phyloP scores from a whole-genome alignment of 2,888 invertebrate species.

The Folsomia candida region DNA sequence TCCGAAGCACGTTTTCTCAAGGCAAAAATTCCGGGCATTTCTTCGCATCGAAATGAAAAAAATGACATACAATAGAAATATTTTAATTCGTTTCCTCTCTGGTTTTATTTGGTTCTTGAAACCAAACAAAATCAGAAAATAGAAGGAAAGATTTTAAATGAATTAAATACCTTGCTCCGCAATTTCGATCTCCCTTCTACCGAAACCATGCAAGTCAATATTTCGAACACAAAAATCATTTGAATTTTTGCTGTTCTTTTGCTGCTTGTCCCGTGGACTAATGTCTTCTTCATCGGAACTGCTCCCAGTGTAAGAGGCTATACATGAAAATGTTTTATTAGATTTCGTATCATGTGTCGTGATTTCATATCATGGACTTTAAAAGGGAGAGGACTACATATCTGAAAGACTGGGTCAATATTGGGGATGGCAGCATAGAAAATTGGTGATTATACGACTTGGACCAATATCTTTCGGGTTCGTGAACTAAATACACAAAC shows the following conservation, averaged over 20 bases:
- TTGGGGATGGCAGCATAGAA: too few species aligned
- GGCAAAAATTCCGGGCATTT: conserved; percentile 98
- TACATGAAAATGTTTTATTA: conserved; percentile 15
- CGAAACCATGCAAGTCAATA: conserved; percentile 88
- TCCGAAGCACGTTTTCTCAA: conserved; percentile 84
- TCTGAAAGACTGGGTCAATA: too few species aligned
- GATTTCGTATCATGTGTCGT: too few species aligned
- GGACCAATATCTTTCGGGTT: too few species aligned
- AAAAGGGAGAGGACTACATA: too few species aligned
- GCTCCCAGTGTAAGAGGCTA: conserved; percentile 71
- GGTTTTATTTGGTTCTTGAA: too few species aligned
- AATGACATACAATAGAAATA: too few species aligned
- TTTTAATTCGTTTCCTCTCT: too few species aligned
- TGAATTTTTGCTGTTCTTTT: conserved; percentile 79
- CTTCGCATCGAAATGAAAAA: conserved; percentile 60
- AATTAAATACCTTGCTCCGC: conserved; percentile 80
- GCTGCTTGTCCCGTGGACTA: conserved; percentile 87
- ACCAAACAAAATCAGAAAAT: too few species aligned
- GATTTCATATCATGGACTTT: too few species aligned
- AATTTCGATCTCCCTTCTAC: conserved; percentile 93
- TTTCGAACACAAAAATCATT: conserved; percentile 92
- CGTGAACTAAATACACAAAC: too few species aligned
- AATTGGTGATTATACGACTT: too few species aligned
- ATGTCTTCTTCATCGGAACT: conserved; percentile 92
- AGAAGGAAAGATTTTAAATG: neutral